Base-by-base conservation (phyloP, 2,888 invertebrate species). In the Galerucella nymphaeae region DNA sequence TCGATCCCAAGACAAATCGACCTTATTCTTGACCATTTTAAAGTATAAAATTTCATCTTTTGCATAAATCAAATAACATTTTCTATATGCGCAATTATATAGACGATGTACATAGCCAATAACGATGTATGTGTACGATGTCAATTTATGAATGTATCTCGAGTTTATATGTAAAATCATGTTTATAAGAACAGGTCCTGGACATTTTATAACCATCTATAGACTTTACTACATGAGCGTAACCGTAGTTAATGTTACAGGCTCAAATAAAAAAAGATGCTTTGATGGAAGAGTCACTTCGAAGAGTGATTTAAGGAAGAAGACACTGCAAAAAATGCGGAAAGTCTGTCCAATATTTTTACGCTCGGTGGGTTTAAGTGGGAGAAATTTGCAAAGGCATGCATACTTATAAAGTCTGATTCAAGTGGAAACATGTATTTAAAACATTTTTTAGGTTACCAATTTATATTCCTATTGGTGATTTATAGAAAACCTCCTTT, bases 101-200 rank as follows among this genome's bases (percentile, higher is more conserved):
- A 66, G 57, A 66, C 55, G 57, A 57, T 3, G 55, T 57, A 66
- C 42, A 42, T 57, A 66, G 18, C 66, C 57, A 59, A 66, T 73
- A 76, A 75, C 75, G 73, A 76, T 75, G 72, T 72, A 63, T 71
- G 76, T 58, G 72, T 66, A 45, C 61, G 59, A 72, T 72, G 74
- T 67, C 74, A 74, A 76, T 74, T 76, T 76, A 76, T 76, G 71
- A 69, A 74, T 69, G 63, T 59, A 55, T 62, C 58, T 70, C 72
- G 72, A 74, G 64, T 76, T 74, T 76, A 74, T 74, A 76, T 74
- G 76, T 76, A 74, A 74, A 76, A 76, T 74, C 66, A 70, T 70
- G 70, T 70, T 50, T 63, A 74, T 72, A 63, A 63, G 67, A 71
- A 71, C 72, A 61, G 66, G 76, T 71, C 74, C 58, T 55, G 69